phyloP scores from a whole-genome alignment of 2,797 vertebrate genomes.

The Sebastes itinus region DNA sequence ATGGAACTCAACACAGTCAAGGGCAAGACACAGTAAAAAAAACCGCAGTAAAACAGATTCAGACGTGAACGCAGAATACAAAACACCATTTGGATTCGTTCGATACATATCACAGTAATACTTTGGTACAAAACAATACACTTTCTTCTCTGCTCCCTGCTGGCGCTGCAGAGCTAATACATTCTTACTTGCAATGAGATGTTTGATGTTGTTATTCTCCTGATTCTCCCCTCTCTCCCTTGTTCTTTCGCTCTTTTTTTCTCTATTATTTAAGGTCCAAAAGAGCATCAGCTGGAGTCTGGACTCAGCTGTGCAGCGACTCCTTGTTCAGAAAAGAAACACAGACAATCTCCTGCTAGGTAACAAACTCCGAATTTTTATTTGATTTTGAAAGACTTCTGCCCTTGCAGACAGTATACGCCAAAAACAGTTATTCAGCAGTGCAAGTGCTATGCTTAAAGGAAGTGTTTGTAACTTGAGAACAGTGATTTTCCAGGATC shows the following conservation, averaged over 20 bases:
- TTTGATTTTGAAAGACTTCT: not conserved
- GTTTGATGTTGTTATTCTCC: conserved; percentile 35
- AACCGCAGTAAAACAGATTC: not conserved
- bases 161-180: conserved; percentile 3
- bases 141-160: conserved; percentile 8
- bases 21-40: conserved; percentile 21
- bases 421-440: conserved; percentile 6
- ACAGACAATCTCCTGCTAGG: conserved; percentile 86
- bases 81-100: conserved; percentile 29
- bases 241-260: conserved; percentile 1
- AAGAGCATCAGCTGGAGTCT: conserved; percentile 87
- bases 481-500: not conserved
- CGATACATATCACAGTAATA: not conserved
- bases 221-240: not conserved
- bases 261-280: conserved; percentile 83
- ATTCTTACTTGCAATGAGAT: conserved; percentile 13
- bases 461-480: not conserved
- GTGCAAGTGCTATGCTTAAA: not conserved
- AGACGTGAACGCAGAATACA: conserved; percentile 17
- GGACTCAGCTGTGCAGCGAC: conserved; percentile 81
- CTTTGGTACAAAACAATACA: conserved; percentile 14
- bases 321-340: conserved; percentile 85
- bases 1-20: conserved; percentile 35
- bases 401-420: not conserved
- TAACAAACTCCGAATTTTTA: conserved; percentile 63